Evolutionary conservation across 2,113 vertebrate species (phyloP).

Genomic region (Choloepus hoffmanni): DNA sequence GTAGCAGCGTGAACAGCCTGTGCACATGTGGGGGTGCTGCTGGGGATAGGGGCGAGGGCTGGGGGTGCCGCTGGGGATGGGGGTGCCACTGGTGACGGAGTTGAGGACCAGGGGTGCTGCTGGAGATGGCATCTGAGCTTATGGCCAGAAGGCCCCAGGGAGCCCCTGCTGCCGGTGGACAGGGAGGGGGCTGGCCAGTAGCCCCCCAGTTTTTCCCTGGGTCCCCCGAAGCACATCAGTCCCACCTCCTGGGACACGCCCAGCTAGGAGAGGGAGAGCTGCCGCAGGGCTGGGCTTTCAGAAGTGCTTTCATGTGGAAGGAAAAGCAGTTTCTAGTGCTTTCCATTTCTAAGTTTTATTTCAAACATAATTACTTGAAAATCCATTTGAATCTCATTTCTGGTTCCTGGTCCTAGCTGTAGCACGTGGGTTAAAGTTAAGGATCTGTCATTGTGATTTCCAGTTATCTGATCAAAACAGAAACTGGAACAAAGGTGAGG

Average conservation of each 20-base stretch:
- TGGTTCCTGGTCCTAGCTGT: background rate
- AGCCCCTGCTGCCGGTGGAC: fast-evolving
- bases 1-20: fast-evolving
- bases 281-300: no score
- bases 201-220: no score
- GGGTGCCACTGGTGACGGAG: no score
- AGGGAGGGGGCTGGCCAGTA: no score
- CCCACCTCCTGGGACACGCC: background rate
- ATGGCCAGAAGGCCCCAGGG: background rate
- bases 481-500: background rate
- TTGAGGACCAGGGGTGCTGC: no score
- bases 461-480: background rate
- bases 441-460: background rate
- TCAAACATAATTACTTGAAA: background rate
- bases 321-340: background rate
- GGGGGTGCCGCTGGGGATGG: no score
- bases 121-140: no score
- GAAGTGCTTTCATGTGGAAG: background rate
- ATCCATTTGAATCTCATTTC: no score
- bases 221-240: no score
- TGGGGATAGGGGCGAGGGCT: no score
- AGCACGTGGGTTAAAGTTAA: background rate
- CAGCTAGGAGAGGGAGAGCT: background rate
- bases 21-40: background rate
- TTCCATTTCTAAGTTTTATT: fast-evolving